Conservation (phyloP, 1,140 invertebrate species). For the Zaprionus africanus region DNA sequence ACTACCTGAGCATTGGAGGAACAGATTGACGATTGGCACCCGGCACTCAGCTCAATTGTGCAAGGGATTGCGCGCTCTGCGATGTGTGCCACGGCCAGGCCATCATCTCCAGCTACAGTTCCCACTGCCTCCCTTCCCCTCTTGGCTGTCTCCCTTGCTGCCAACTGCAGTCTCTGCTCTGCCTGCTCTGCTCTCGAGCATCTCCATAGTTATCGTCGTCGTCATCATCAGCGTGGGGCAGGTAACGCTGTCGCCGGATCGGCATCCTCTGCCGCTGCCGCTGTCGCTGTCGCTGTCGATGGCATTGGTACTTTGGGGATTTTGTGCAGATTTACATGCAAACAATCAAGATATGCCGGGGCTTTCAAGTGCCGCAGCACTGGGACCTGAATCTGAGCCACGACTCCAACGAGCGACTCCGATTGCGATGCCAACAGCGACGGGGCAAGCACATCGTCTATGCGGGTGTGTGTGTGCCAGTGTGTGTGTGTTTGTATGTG, state of each 20-base stretch:
- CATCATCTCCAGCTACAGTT: conserved; percentile 44
- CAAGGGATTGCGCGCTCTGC: conserved; percentile 59
- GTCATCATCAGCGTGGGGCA: neutral
- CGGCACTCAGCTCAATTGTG: conserved; percentile 67
- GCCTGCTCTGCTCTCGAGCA: conserved; percentile 10
- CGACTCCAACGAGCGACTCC: neutral
- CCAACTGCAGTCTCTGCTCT: too few relatives aligned
- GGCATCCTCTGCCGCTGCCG: conserved; percentile 33
- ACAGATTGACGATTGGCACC: conserved; percentile 42
- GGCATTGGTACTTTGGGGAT: conserved; percentile 76
- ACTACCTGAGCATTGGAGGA: conserved; percentile 29
- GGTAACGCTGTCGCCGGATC: conserved; percentile 27
- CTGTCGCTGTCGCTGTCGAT: conserved; percentile 39
- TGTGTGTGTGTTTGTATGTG: conserved; percentile 3
- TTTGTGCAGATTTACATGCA: conserved; percentile 82
- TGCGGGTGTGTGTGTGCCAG: neutral
- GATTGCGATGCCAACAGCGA: neutral
- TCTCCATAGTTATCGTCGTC: conserved; percentile 19
- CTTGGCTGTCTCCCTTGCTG: neutral
- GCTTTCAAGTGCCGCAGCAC: conserved; percentile 72
- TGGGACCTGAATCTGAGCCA: conserved; percentile 56
- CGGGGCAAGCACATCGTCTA: conserved; percentile 1
- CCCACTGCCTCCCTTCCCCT: neutral
- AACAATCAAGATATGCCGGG: conserved; percentile 79
- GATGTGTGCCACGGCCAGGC: conserved; percentile 50